Evolutionary conservation across 2,797 vertebrate species (phyloP).

Genomic region (Myiothlypis chrysogaster): DNA sequence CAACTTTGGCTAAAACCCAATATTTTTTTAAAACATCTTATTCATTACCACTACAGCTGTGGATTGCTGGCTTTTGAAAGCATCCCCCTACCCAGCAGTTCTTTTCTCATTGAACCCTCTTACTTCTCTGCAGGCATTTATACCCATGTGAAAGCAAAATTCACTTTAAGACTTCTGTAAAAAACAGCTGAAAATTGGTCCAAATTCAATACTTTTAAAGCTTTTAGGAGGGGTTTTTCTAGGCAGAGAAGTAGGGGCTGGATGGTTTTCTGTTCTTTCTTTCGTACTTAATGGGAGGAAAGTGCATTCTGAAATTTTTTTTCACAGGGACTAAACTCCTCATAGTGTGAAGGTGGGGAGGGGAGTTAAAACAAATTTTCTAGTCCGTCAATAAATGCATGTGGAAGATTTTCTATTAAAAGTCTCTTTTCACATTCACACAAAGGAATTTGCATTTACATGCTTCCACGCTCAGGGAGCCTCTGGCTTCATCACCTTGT

Average conservation of each 20-base stretch:
- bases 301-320: not conserved
- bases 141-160: not conserved
- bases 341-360: not conserved
- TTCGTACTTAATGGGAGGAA: not conserved
- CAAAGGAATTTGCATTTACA: slow-evolving; percentile 19
- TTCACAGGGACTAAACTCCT: not conserved
- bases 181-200: not conserved
- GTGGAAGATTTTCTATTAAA: not conserved
- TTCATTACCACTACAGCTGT: not conserved
- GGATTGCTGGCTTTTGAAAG: not conserved
- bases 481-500: not conserved
- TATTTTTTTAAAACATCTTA: not conserved
- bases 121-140: not conserved
- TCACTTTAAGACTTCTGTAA: not conserved
- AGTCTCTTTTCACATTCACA: not conserved
- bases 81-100: not conserved
- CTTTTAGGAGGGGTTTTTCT: not conserved
- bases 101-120: not conserved
- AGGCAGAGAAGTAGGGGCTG: not conserved
- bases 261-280: not conserved
- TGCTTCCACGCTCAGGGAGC: not conserved
- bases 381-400: not conserved
- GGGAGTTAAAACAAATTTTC: not conserved
- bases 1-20: not conserved
- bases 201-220: not conserved